phyloP scores from a whole-genome alignment of 2,113 vertebrate genomes.

The Ceratotherium simum region DNA sequence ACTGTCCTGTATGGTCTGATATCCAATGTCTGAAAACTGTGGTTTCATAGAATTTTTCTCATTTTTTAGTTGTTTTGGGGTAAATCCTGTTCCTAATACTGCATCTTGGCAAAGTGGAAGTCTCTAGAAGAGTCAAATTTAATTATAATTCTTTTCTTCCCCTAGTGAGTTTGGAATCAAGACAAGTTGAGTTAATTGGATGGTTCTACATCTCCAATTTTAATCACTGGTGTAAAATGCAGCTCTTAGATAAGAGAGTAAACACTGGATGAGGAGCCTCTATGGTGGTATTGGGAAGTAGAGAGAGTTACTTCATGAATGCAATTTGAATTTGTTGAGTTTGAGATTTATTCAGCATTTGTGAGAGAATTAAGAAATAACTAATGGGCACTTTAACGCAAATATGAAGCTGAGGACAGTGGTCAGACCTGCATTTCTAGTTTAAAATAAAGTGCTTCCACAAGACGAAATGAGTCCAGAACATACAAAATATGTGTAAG shows the following conservation, averaged over 20 bases:
- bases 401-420: background rate
- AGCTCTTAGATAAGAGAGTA: background rate
- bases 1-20: background rate
- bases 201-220: conserved; percentile 5
- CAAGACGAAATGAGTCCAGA: background rate
- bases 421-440: background rate
- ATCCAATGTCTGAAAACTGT: background rate
- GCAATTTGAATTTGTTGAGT: background rate
- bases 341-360: background rate
- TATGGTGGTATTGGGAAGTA: background rate
- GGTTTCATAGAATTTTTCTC: background rate
- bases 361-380: background rate
- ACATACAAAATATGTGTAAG: background rate
- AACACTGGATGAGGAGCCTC: background rate
- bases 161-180: background rate
- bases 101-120: background rate
- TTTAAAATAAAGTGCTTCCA: background rate
- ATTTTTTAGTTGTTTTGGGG: background rate
- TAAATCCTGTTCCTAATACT: background rate
- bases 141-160: background rate
- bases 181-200: background rate
- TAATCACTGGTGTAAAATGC: background rate
- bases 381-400: background rate
- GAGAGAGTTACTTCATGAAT: background rate
- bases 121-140: conserved; percentile 2